Conservation (phyloP, 2,888 invertebrate genomes). For the Dryocosmus kuriphilus region DNA sequence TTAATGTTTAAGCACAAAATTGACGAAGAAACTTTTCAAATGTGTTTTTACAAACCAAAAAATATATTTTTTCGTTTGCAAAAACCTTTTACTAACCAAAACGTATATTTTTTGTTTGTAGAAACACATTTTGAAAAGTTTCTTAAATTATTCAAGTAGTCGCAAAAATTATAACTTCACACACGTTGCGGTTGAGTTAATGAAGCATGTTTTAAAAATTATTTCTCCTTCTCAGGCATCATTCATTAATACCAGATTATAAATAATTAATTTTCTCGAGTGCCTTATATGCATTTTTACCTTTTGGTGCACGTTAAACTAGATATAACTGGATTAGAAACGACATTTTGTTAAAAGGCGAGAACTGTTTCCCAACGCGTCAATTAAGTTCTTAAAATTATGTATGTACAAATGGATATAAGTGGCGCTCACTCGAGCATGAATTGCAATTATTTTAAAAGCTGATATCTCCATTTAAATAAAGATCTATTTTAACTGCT, state of each 20-base stretch:
- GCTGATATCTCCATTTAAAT: background rate
- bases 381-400: slow-evolving; percentile 2
- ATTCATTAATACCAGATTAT: slow-evolving; percentile 5
- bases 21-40: too few relatives aligned
- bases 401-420: slow-evolving; percentile 18
- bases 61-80: too few relatives aligned
- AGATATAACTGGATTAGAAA: slow-evolving; percentile 19
- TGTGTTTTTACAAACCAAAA: too few relatives aligned
- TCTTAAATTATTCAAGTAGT: background rate
- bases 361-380: background rate
- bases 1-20: too few relatives aligned
- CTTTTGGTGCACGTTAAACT: background rate
- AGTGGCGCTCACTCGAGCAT: background rate
- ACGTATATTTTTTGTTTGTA: too few relatives aligned
- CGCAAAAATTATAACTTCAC: too few relatives aligned
- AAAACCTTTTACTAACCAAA: too few relatives aligned
- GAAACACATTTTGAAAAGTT: too few relatives aligned
- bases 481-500: background rate
- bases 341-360: background rate
- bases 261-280: slow-evolving; percentile 15
- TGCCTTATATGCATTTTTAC: slow-evolving; percentile 17
- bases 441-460: background rate
- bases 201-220: background rate
- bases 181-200: too few relatives aligned
- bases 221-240: slow-evolving; percentile 11